Evolutionary conservation across 2,797 vertebrate species (phyloP), one percentile per base, ranked within the genome.

Genomic region (Pogoniulus pusillus): DNA sequence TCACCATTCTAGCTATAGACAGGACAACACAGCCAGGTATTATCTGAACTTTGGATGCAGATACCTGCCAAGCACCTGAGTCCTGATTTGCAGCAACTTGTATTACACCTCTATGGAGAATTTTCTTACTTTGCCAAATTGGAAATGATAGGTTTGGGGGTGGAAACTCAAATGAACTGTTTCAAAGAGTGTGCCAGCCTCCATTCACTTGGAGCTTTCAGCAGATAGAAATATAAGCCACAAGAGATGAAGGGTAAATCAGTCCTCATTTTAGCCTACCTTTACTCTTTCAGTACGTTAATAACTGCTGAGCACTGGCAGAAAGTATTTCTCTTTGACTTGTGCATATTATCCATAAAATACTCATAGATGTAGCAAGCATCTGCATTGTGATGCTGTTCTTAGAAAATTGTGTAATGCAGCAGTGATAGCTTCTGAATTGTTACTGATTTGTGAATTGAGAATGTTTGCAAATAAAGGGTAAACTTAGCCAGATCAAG

Each of bases 381-480:
- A 95, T 91, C 86, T 96, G 90, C 84, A 63, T 89, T 87, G 82
- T 82, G 92, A 93, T 87, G 62, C 62, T 69, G 58, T 87, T 96
- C 85, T 92, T 85, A 84, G 78, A 94, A 90, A 75, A 54, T 89
- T 30, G 82, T 89, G 88, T 95, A 94, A 88, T 87, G 63, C 23
- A 8, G 60, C 82, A 91, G 78, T 87, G 92, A 93, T 83, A n/a
- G 79, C 59, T 94, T 94, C 75, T 94, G 91, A 82, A 91, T 86
- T 7, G 4, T 90, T 89, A 82, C 85, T 93, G 86, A 90, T 95
- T 93, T 94, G 86, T 88, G 85, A 93, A 85, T 85, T 87, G 73
- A 93, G 76, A 87, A 62, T 93, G 68, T 93, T 93, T 93, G 73
- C 79, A 91, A 93, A 87, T 93, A 83, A 79, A 12, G 63, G 63